These are phyloP conservation scores for Antechinus stuartii DNA, from an alignment of 2,113 vertebrate species.

Conservation along the genomic window DNA sequence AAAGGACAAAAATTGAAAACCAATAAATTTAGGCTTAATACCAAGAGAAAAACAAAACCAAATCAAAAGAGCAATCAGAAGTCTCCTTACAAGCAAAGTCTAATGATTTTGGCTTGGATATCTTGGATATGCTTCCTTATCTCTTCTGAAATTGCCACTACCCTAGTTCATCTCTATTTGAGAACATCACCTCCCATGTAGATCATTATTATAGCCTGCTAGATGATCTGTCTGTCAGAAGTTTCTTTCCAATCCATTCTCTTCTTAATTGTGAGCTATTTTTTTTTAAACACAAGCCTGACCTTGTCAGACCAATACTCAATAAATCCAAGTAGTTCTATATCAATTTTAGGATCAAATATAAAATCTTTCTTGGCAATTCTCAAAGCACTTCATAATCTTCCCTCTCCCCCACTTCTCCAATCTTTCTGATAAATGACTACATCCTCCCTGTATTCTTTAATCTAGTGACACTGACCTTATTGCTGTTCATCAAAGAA, in stretches of 20 bases:
- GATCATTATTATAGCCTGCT: neutral
- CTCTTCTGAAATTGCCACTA: no score
- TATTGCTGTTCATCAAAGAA: neutral
- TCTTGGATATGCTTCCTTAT: neutral
- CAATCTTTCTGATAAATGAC: neutral
- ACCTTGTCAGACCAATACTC: neutral
- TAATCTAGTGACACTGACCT: neutral
- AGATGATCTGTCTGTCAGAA: neutral
- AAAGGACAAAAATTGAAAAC: neutral
- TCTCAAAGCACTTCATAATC: neutral
- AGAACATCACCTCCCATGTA: neutral
- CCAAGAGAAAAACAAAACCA: neutral
- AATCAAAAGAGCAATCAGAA: neutral
- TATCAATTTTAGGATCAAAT: neutral
- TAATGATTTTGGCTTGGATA: neutral
- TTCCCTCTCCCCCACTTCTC: neutral
- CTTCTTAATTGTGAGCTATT: neutral
- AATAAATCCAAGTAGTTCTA: neutral
- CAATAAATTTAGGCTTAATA: neutral
- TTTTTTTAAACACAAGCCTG: neutral
- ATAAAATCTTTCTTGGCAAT: neutral
- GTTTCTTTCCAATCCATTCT: neutral
- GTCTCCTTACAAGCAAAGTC: neutral
- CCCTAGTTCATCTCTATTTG: neutral
- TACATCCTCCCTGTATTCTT: neutral